Evolutionary conservation across 1,140 invertebrate genomes (phyloP), one percentile per base, ranked within the genome.

Genomic region (Oedothorax gibbosus): DNA sequence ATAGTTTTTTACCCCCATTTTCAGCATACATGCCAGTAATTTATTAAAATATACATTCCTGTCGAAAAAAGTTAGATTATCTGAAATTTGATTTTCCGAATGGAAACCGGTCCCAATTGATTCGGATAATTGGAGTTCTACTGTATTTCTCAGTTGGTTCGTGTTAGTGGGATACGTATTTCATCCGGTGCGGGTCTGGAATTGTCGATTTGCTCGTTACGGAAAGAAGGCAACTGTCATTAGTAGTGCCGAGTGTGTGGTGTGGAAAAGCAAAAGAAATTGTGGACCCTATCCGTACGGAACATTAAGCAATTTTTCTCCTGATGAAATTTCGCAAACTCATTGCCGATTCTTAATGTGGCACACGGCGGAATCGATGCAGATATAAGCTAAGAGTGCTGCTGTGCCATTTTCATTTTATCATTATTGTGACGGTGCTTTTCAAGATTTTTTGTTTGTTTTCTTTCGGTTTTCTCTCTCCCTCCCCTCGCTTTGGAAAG

Each of bases 251-350:
- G 64, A 75, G 53, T 49, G 3, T 53, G 71, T 15, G 81, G 18
- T 14, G 14, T 62, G n/a, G 62, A 15, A 71, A 9, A 9, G 50
- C 49, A 51, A 71, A 71, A 71, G 69, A 71, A 71, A 71, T 53
- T 51, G 69, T 49, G 69, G 5, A 71, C 50, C 35, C 7, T 62
- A 2, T 12, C 68, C 62, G 56, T 56, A 84, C 81, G 81, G 81
- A 76, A 84, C 81, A 84, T 84, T 84, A 84, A 76, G 81, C 81
- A 76, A 84, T 84, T 84, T 84, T 84, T 84, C 81, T 84, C 10
- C 62, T 75, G 71, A 75, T 84, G 71, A 84, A 76, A 84, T 76
- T 84, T 75, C 20, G 81, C 81, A 73, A 82, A 82, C 80, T 82
- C 80, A 82, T 82, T 82, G 80, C 66, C 80, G 80, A 82, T 73